Conservation (phyloP, 1,140 invertebrate genomes). For the Drosophila eugracilis region DNA sequence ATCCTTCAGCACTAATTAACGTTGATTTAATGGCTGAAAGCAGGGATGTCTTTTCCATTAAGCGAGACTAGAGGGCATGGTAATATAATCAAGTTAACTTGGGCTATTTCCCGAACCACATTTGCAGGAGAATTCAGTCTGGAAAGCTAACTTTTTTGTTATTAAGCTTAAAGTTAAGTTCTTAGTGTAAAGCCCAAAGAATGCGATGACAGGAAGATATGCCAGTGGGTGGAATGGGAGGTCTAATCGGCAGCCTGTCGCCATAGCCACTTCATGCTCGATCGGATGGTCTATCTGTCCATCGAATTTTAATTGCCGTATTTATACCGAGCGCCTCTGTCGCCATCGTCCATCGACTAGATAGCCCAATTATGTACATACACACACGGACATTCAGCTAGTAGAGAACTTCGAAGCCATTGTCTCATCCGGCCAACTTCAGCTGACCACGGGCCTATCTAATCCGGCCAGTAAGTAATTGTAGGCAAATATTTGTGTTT, state of each 20-base stretch:
- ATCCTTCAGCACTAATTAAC: conserved; percentile 57
- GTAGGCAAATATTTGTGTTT: conserved; percentile 81
- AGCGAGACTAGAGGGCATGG: too few species aligned
- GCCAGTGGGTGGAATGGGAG: conserved; percentile 7
- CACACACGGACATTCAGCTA: conserved; percentile 27
- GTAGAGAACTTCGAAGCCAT: conserved; percentile 6
- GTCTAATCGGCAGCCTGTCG: conserved; percentile 49
- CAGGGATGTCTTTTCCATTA: not conserved
- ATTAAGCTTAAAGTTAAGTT: too few species aligned
- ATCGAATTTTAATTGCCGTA: conserved; percentile 61
- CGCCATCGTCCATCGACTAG: conserved; percentile 25
- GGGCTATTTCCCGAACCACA: too few species aligned
- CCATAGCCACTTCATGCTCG: conserved; percentile 59
- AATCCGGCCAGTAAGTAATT: conserved; percentile 67
- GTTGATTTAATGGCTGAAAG: conserved; percentile 34
- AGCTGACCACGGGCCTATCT: conserved; percentile 50
- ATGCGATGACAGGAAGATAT: conserved; percentile 9
- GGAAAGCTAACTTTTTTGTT: too few species aligned
- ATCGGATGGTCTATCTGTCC: conserved; percentile 39
- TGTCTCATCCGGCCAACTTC: conserved; percentile 51
- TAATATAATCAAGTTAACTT: not conserved
- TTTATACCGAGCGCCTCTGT: conserved; percentile 32
- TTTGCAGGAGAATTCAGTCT: too few species aligned
- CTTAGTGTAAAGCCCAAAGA: not conserved
- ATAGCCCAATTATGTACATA: conserved; percentile 74